Base-by-base conservation (phyloP, 2,113 vertebrate genomes). In the Paratilapia polleni region DNA sequence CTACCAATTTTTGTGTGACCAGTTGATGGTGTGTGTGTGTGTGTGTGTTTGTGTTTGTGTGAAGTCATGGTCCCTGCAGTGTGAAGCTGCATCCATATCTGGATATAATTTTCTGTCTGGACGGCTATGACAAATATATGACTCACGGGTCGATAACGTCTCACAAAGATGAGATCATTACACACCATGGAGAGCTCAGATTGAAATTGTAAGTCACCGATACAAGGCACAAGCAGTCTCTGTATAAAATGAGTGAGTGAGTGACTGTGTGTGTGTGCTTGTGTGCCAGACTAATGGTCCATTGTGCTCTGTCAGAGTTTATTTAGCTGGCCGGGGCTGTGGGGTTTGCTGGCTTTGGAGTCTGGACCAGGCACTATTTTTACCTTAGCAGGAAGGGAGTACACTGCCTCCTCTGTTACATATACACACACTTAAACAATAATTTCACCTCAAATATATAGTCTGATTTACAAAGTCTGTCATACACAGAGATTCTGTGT, bases 111-210 rank as follows among this genome's bases (percentile, higher is more conserved):
- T 93, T 91, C 88, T 80, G 62, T 93, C 82, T 93, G 88, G 78
- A 87, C 87, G 2, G 73, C 80, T 87, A 78, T 92, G 87, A 93
- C 90, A 90, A 91, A 94, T 85, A 83, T 85, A 85, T 94, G 92
- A 94, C 91, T 95, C 94, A 94, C 49, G 41, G 90, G 89, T 94
- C 85, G 76, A 93, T 94, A 91, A n/a, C 57, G 82, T 89, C 89
- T 92, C 70, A 3, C 88, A 88, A 77, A 90, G 90, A 94, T 94
- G 91, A 95, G 89, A 92, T 94, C 93, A 95, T 94, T 87, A 91
- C 78, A 87, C 88, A 66, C 49, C 13, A 62, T 34, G 60, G 78
- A 91, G 89, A 80, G 92, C 88, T 92, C 81, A 70, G 91, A 90
- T 89, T 92, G 82, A 90, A 88, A 94, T 88, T 88, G 81, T 86